A percentile compares a stretch with the other conserved stretches of the same genome.
Evolutionary conservation across 1,140 invertebrate genomes (phyloP).

Genomic region (Harlomillsia oculata): DNA sequence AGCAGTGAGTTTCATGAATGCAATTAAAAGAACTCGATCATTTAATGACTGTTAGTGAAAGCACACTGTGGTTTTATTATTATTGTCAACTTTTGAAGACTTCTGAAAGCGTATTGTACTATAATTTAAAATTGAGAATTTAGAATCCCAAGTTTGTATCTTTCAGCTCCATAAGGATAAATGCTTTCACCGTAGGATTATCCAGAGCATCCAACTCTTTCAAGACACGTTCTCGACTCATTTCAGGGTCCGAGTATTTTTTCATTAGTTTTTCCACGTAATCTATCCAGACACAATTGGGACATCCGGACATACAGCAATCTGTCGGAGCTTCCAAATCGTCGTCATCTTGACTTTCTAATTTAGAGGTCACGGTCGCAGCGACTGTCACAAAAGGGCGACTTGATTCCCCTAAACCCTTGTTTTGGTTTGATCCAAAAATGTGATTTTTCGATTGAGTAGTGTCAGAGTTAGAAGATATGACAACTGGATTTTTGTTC

Average conservation of each 20-base stretch:
- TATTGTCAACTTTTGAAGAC: background rate
- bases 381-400: conserved; percentile 13
- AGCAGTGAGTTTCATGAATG: no score
- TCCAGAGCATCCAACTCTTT: conserved; percentile 63
- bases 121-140: background rate
- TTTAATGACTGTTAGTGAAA: background rate
- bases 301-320: conserved; percentile 88
- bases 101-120: background rate
- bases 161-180: conserved; percentile 62
- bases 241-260: conserved; percentile 48
- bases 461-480: no score
- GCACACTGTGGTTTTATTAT: background rate
- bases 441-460: conserved; percentile 4
- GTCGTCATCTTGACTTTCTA: background rate
- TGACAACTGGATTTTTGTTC: no score
- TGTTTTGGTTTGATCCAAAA: conserved; percentile 20
- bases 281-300: conserved; percentile 88
- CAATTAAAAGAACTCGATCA: background rate
- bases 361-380: no score
- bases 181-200: conserved; percentile 73
- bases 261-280: conserved; percentile 73
- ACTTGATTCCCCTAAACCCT: conserved; percentile 7
- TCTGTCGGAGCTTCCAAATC: conserved; percentile 50
- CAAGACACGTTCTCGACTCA: conserved; percentile 53
- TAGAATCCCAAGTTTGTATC: no score